Base-by-base conservation (phyloP, 2,797 vertebrate species). In the Sebastes matsubarae region DNA sequence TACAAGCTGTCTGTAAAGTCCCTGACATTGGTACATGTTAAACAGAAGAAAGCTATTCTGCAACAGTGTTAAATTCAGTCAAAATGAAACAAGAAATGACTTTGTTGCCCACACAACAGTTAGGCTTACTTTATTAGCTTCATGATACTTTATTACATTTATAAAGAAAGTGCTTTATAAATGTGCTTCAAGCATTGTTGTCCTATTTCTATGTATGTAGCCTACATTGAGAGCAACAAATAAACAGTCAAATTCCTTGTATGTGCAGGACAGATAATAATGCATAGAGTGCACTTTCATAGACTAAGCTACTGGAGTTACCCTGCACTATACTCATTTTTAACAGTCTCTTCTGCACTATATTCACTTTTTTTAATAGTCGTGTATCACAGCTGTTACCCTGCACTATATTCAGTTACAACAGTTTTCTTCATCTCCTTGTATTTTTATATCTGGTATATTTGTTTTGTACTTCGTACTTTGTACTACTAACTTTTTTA, bases 61-160 rank as follows among this genome's bases (percentile, higher is more conserved):
- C 0, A 14, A 24, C 2, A 20, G 8, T 52, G 50, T 32, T 9
- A 8, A 1, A 60, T 12, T 36, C 4, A 52, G 16, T 8, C 10
- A 2, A 77, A 74, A 42, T 5, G 1, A 52, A 25, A 65, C 2
- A 38, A 58, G 5, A 67, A 22, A 18, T 8, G 2, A 59, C 2
- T 8, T 32, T 22, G 5, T 42, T 24, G 20, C 34, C 16, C 3
- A 4, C 1, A 8, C 54, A 8, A 5, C 14, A 1, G 13, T 4
- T 11, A 20, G 6, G 42, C 13, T 29, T 29, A 5, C 8, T 20
- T 7, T 12, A 22, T 8, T 1, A 4, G 2, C 20, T n/a, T 52
- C 1, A 8, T 24, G 3, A n/a, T 14, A 32, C 2, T 20, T 38
- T 6, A 1, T 46, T 9, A 0, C 0, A 1, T 7, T 18, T 2